phyloP scores from a whole-genome alignment of 1,140 invertebrate species.

The Drosophila paulistorum region DNA sequence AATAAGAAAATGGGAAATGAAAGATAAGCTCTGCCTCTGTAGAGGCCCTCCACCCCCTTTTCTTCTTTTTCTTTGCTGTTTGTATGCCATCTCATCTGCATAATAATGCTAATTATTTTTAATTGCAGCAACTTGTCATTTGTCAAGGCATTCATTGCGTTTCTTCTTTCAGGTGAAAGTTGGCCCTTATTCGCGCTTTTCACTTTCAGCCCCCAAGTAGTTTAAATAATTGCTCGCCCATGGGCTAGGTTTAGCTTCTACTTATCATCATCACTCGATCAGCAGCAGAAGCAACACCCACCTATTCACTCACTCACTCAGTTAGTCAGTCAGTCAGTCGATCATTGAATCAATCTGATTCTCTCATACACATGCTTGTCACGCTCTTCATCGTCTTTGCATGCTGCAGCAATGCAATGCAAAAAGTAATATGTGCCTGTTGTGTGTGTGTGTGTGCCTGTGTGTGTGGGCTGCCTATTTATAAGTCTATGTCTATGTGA shows the following conservation, averaged over 20 bases:
- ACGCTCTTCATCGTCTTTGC: slow-evolving; percentile 30
- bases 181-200: slow-evolving; percentile 42
- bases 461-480: slow-evolving; percentile 56
- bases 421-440: not conserved
- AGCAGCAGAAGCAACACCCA: slow-evolving; percentile 27
- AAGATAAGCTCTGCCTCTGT: slow-evolving; percentile 38
- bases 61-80: not conserved
- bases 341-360: slow-evolving; percentile 7
- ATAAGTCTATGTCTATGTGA: slow-evolving; percentile 35
- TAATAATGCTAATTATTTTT: slow-evolving; percentile 80
- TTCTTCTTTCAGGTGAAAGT: slow-evolving; percentile 55
- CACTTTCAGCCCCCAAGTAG: slow-evolving; percentile 23
- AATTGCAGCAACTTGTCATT: slow-evolving; percentile 76
- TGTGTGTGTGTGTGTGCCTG: slow-evolving; percentile 19
- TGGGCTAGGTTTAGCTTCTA: not conserved
- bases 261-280: not conserved
- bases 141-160: slow-evolving; percentile 39
- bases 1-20: slow-evolving; percentile 49
- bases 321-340: not conserved
- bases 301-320: slow-evolving; percentile 21
- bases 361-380: slow-evolving; percentile 23
- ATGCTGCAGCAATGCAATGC: slow-evolving; percentile 22
- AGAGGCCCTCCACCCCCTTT: no score
- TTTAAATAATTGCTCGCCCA: not conserved
- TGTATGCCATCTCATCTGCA: slow-evolving; percentile 66